Conservation (phyloP, 2,888 invertebrate genomes). For the Callyntrura sp. region DNA sequence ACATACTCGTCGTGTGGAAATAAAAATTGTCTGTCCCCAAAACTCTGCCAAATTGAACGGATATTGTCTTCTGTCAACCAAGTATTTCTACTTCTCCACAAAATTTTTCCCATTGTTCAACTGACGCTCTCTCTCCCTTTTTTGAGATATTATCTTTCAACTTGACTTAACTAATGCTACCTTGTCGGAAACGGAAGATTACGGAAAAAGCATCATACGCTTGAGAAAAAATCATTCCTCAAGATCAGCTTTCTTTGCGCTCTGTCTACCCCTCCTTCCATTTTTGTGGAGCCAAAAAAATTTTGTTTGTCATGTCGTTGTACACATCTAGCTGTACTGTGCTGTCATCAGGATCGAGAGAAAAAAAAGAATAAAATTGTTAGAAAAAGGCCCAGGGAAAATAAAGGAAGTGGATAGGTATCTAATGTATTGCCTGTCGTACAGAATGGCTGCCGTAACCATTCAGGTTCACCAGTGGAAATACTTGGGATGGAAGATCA, state of each 20-base stretch:
- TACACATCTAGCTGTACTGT: background rate
- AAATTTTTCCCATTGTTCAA: slow-evolving; percentile 6
- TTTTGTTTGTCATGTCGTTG: background rate
- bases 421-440: slow-evolving; percentile 1
- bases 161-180: slow-evolving; percentile 67
- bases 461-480: no score
- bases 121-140: slow-evolving; percentile 14
- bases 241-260: slow-evolving; percentile 30
- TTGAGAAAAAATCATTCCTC: slow-evolving; percentile 65
- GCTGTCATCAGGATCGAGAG: background rate
- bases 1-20: background rate
- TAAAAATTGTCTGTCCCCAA: slow-evolving; percentile 4
- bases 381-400: background rate
- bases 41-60: slow-evolving; percentile 68
- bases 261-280: background rate
- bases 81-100: slow-evolving; percentile 28
- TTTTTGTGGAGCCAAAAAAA: background rate
- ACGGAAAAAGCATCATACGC: slow-evolving; percentile 67
- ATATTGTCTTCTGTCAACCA: slow-evolving; percentile 68
- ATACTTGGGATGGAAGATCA: background rate
- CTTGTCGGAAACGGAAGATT: slow-evolving; percentile 66
- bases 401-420: background rate
- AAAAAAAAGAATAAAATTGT: background rate
- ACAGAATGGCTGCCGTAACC: background rate
- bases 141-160: slow-evolving; percentile 67